phyloP scores from a whole-genome alignment of 2,797 vertebrate species.

The Meda fulgida region DNA sequence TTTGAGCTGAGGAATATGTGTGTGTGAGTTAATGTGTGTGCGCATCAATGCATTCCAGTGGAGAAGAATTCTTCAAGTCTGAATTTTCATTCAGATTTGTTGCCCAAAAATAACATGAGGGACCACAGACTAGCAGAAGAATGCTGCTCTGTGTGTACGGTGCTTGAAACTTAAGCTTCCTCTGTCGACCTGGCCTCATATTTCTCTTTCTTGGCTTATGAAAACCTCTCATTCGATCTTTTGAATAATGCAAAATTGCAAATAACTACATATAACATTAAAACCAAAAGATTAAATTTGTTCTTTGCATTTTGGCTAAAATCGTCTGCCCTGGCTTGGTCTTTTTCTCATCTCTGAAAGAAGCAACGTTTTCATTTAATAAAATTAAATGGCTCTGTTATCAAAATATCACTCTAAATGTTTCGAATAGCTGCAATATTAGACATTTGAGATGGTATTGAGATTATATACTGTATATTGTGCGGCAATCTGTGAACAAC shows the following conservation, averaged over 20 bases:
- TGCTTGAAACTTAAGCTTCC: conserved; percentile 33
- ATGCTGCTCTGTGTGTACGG: conserved; percentile 21
- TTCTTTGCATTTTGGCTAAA: conserved; percentile 24
- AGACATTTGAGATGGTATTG: neutral
- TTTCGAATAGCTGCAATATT: neutral
- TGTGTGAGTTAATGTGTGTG: conserved; percentile 18
- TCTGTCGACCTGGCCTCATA: neutral
- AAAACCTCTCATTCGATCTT: conserved; percentile 13
- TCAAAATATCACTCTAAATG: neutral
- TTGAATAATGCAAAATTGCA: conserved; percentile 21
- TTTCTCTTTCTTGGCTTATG: conserved; percentile 23
- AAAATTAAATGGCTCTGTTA: conserved; percentile 2
- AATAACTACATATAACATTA: conserved; percentile 22
- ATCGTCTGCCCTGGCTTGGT: neutral
- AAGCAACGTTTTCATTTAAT: neutral
- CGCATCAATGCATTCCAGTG: neutral
- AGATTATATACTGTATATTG: neutral
- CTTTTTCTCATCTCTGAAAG: neutral
- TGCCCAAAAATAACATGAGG: conserved; percentile 35
- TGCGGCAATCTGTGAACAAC: neutral
- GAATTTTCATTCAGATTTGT: conserved; percentile 19
- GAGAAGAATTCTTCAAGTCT: conserved; percentile 26
- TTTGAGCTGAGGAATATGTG: neutral
- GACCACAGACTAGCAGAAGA: conserved; percentile 35
- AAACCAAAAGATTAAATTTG: conserved; percentile 18